phyloP scores from a whole-genome alignment of 2,113 vertebrate species.

The Rhodinocichla rosea region DNA sequence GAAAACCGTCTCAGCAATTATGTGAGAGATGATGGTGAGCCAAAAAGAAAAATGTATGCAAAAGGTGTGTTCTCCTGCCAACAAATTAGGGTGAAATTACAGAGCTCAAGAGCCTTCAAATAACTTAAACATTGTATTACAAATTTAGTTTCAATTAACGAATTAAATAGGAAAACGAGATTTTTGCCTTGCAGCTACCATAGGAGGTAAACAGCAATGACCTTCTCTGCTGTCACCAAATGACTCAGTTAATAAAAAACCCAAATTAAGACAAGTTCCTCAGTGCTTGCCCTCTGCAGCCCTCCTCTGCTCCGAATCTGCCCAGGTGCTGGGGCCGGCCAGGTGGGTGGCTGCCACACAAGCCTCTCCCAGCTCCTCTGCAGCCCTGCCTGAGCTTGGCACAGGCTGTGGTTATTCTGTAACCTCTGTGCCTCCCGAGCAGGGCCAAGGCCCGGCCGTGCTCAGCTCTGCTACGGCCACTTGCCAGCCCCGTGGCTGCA shows the following conservation, averaged over 20 bases:
- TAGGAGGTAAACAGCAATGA: not conserved
- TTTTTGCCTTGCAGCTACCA: not conserved
- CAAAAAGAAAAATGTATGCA: conserved; percentile 21
- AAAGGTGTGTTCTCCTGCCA: conserved; percentile 27
- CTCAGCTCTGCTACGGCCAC: fast-evolving
- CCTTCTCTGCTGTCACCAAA: not conserved
- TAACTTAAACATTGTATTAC: not conserved
- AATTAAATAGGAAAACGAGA: not conserved
- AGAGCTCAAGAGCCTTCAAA: not conserved
- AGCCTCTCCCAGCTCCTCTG: not conserved
- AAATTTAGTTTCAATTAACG: conserved; percentile 55
- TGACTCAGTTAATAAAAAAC: not conserved
- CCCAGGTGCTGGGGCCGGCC: fast-evolving
- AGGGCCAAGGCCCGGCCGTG: fast-evolving
- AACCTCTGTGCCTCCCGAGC: not conserved
- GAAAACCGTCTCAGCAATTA: conserved; percentile 30
- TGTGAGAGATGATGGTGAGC: not conserved
- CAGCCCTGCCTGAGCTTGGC: conserved; percentile 4
- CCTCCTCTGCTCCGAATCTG: not conserved
- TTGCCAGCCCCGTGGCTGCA: fast-evolving
- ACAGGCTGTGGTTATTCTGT: not conserved
- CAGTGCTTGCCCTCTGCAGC: not conserved
- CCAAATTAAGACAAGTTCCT: not conserved
- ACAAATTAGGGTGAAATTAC: conserved; percentile 43
- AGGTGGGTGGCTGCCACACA: fast-evolving